Evolutionary conservation across 2,888 invertebrate genomes (phyloP).

Genomic region (Drosophila paranaensis): DNA sequence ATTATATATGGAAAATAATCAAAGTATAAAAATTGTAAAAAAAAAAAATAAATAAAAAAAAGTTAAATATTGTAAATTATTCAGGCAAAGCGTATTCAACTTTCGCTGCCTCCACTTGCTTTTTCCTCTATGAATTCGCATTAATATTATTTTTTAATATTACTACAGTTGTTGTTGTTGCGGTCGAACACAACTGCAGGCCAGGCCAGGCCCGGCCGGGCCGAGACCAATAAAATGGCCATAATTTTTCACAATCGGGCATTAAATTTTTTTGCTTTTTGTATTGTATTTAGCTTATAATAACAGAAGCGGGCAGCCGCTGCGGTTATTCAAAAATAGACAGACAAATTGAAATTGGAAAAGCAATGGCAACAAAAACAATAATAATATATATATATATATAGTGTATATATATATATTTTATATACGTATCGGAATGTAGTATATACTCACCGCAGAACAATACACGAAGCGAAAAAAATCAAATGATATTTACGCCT

Average conservation of each 20-base stretch:
- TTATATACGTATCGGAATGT: not conserved
- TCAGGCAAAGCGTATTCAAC: not conserved
- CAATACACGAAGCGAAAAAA: slow-evolving; percentile 42
- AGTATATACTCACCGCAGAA: slow-evolving; percentile 47
- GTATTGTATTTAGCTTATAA: slow-evolving; percentile 38
- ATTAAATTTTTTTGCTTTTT: slow-evolving; percentile 27
- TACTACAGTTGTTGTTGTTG: slow-evolving; percentile 9
- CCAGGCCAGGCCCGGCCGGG: not conserved
- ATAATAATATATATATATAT: slow-evolving; percentile 30
- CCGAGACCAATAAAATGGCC: slow-evolving; percentile 21
- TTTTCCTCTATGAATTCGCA: not conserved
- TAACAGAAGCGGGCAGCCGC: slow-evolving; percentile 21
- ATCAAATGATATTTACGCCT: slow-evolving; percentile 56
- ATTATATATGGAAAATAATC: too few relatives aligned
- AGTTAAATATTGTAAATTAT: not conserved
- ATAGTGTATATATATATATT: not conserved
- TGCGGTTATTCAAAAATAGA: slow-evolving; percentile 31
- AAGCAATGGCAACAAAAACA: slow-evolving; percentile 13
- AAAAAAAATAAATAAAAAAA: too few relatives aligned
- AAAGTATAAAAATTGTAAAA: too few relatives aligned
- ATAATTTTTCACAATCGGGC: slow-evolving; percentile 45
- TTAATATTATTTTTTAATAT: slow-evolving; percentile 8
- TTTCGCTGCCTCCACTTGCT: not conserved
- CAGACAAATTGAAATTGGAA: slow-evolving; percentile 23
- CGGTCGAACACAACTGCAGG: slow-evolving; percentile 5